Evolutionary conservation across 1,140 invertebrate genomes (phyloP), one percentile per base, ranked within the genome.

Genomic region (Chironomus striatipennis): DNA sequence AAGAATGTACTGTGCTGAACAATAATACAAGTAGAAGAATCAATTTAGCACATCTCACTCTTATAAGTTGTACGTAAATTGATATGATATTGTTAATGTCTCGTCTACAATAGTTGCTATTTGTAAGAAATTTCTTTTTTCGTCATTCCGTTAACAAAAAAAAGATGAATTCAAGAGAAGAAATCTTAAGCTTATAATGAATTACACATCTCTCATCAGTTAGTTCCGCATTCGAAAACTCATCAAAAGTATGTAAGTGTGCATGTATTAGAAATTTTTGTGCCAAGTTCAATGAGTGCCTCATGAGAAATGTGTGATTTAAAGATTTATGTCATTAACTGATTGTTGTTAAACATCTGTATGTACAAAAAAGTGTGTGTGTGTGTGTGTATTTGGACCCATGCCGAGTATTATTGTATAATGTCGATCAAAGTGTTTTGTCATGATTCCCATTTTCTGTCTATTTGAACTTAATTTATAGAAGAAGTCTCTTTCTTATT

Each of bases 211-310:
- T 57, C n/a, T 57, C 47, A 57, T 57, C 47, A 15, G n/a, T 15
- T n/a, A 57, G 47, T 57, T 57, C 47, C 47, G 47, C 47, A 57
- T 57, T 57, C 47, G 47, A 57, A 57, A 57, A 57, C 5, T n/a
- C 12, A 57, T n/a, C 12, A 57, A 57, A 57, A 57, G 47, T 12
- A 57, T n/a, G n/a, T 12, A 34, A 57, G 47, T n/a, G 47, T 57
- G 24, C 47, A 15, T 15, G n/a, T n/a, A 57, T 57, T 57, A 57
- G 5, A 70, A n/a, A 10, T 12, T 57, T 70, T 70, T 18, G 20
- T 70, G 65, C 65, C 65, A 70, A 70, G 65, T 70, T 70, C 65
- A 70, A 70, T 70, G 65, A 70, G 65, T 12, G 12, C n/a, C 47
- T n/a, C 47, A n/a, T n/a, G n/a, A 70, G 9, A 18, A 18, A 18